These are phyloP conservation scores for Solen grandis DNA, from an alignment of 1,140 invertebrate species.

Conservation along the genomic window DNA sequence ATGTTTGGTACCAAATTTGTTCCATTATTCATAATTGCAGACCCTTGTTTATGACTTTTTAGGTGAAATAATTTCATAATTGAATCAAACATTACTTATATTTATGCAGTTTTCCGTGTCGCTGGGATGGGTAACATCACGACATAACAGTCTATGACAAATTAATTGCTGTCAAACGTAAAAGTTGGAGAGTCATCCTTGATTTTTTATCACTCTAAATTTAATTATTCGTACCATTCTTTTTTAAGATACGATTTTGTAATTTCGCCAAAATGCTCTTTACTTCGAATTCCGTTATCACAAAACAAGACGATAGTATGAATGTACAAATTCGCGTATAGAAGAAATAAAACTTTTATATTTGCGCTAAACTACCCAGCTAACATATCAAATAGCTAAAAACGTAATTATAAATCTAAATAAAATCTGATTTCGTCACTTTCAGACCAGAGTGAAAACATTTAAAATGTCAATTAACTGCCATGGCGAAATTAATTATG, in stretches of 20 bases:
- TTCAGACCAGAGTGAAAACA: background rate
- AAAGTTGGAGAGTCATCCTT: constrained; percentile 12
- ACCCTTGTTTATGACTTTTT: constrained; percentile 8
- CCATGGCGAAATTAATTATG: background rate
- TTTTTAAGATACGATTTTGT: no score
- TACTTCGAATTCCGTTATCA: background rate
- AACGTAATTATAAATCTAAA: constrained; percentile 1
- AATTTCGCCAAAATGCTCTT: background rate
- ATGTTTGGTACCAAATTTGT: constrained; percentile 7
- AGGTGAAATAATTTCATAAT: constrained; percentile 16
- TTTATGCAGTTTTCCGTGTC: no score
- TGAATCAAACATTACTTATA: no score
- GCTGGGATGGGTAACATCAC: constrained; percentile 3
- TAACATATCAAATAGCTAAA: constrained; percentile 11
- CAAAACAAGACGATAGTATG: no score
- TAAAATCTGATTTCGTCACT: background rate
- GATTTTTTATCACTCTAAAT: constrained; percentile 4
- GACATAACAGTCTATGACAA: constrained; percentile 9
- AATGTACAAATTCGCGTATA: no score
- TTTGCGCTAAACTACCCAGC: background rate
- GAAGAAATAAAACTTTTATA: constrained; percentile 12
- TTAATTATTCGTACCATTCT: background rate
- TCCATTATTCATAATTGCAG: constrained; percentile 5
- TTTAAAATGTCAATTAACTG: background rate
- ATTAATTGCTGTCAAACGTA: constrained; percentile 11